Evolutionary conservation across 2,797 vertebrate genomes (phyloP), one percentile per base, ranked within the genome.

Genomic region (Hephaestus fuliginosus): DNA sequence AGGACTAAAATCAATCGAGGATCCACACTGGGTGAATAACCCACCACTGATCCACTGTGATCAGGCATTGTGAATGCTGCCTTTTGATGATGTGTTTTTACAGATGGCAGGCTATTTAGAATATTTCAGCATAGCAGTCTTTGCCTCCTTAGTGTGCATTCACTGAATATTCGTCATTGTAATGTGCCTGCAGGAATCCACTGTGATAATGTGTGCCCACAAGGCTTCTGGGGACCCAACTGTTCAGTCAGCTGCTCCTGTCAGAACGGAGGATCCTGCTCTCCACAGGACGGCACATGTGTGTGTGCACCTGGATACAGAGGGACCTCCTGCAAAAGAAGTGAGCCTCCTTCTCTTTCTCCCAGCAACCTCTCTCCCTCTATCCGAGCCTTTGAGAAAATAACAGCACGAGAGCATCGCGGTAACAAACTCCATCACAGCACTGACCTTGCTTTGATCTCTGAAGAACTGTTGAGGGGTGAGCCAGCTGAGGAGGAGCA

Each of bases 171-270:
- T 82, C 51, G 56, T 88, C 76, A 64, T 83, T 84, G 78, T 71
- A 67, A 78, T 91, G 83, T 82, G 87, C 78, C 86, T 78, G 80
- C 76, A 99, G 98, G 98, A 83, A 95, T 98, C 95, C 98, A 95
- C 91, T 99, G 98, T 75, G 98, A 99, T 90, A 99, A 95, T 53
- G 93, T 95, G 1, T 99, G 98, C 78, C 92, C 90, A 8, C 97
- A 97, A 60, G 97, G 97, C 68, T 97, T 95, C 92, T 99, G 98
- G 98, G 98, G 98, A 58, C 96, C 97, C 78, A 99, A 99, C 95
- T 99, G 98, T 93, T 98, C 98, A 3, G 94, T 98, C 93, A 96
- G 97, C 91, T 99, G 98, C 86, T 97, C 95, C 91, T 99, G 98
- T 48, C 97, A 98, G 91, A 99, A 99, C 0, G 97, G 97, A 0